Base-by-base conservation (phyloP, 2,113 vertebrate species). In the Rhineura floridana region DNA sequence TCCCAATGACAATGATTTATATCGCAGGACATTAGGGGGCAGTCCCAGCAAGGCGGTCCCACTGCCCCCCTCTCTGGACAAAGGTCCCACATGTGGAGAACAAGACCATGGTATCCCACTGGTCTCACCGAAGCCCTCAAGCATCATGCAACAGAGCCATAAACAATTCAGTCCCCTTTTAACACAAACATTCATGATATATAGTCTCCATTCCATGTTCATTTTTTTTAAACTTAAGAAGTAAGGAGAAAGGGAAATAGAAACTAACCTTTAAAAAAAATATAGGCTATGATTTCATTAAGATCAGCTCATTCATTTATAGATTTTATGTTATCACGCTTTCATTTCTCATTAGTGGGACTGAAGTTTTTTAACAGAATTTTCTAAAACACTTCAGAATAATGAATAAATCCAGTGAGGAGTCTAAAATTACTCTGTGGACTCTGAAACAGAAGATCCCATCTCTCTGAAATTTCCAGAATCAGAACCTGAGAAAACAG, bases 321-420 rank as follows among this genome's bases (percentile, higher is more conserved):
- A 85, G 84, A 76, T 85, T 85, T 85, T 85, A 33, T 76, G 84
- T 77, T 72, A 85, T 85, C 52, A 46, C 46, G 72, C 67, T 77
- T 85, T 85, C 84, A 85, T 85, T 77, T 85, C 55, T 85, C 84
- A 85, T 85, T 76, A 85, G 39, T 76, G 52, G 55, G n/a, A 85
- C 84, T 46, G 52, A 63, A 85, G 63, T 39, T 76, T 77, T 83
- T 76, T 76, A 85, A 85, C 77, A 77, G 84, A 85, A 63, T 85
- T 85, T 85, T 85, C 55, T 85, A 85, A 46, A 85, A 85, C 72
- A 76, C 72, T 85, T 77, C 72, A 75, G 83, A 85, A 76, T 85
- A 85, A 85, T 85, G 72, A 85, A 85, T 80, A 55, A 30, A 69
- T 55, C 77, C 79, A 33, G 36, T 39, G 46, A 87, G n/a, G 63